These are phyloP conservation scores for Pachydiplax longipennis DNA, from an alignment of 2,888 invertebrate genomes.

Conservation along the genomic window DNA sequence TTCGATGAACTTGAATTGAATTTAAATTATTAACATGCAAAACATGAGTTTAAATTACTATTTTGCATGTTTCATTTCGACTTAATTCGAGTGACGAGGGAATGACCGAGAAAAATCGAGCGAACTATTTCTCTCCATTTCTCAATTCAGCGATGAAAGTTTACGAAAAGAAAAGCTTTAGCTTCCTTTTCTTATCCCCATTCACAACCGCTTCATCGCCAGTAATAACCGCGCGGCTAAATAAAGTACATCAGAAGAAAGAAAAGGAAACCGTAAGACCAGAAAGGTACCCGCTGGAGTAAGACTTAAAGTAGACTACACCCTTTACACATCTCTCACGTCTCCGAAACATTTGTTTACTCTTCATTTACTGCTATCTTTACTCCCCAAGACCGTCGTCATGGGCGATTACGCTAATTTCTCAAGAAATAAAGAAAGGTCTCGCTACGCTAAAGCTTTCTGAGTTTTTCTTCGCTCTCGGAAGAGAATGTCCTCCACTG, in stretches of 20 bases:
- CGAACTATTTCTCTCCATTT: not conserved
- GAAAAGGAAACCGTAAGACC: not conserved
- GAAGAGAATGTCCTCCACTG: too few species aligned
- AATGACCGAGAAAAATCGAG: not conserved
- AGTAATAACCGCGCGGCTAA: not conserved
- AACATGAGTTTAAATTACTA: too few species aligned
- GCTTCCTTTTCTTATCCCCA: not conserved
- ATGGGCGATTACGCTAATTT: not conserved
- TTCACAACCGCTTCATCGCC: not conserved
- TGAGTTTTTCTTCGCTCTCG: too few species aligned
- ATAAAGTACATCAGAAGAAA: not conserved
- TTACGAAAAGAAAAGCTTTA: not conserved
- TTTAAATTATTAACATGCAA: too few species aligned
- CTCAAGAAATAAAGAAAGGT: too few species aligned
- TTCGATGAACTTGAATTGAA: too few species aligned
- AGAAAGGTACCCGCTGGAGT: too few species aligned
- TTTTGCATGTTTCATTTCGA: too few species aligned
- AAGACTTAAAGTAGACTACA: too few species aligned
- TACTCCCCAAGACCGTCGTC: not conserved
- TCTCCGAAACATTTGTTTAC: not conserved
- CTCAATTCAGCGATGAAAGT: not conserved
- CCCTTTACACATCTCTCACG: too few species aligned
- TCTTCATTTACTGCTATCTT: not conserved
- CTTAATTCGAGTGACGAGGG: too few species aligned
- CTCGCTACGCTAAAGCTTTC: too few species aligned